Percentiles rank a stretch among this genome's conserved stretches.
phyloP scores from a whole-genome alignment of 2,888 invertebrate species.

The Boloria euphrosyne region DNA sequence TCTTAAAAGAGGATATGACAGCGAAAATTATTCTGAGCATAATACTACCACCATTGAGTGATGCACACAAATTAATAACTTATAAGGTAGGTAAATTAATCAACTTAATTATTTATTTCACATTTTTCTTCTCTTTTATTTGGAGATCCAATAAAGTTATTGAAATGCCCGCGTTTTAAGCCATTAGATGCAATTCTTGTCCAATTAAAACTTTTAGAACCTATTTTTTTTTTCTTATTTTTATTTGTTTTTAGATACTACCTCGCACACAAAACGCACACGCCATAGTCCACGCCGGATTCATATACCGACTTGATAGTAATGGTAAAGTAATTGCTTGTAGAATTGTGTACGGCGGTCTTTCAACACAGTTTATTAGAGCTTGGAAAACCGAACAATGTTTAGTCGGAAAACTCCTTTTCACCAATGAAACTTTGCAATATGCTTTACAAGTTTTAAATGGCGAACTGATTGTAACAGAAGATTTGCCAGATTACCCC shows the following conservation, averaged over 20 bases:
- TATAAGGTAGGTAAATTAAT: slow-evolving; percentile 80
- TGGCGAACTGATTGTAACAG: slow-evolving; percentile 52
- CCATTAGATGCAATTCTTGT: too few species aligned
- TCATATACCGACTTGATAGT: slow-evolving; percentile 70
- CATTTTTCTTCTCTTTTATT: too few species aligned
- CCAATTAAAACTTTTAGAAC: too few species aligned
- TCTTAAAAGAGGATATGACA: slow-evolving; percentile 68
- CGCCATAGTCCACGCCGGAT: slow-evolving; percentile 88
- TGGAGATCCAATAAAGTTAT: too few species aligned
- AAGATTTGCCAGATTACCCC: slow-evolving; percentile 77
- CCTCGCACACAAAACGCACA: slow-evolving; percentile 87
- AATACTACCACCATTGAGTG: slow-evolving; percentile 72
- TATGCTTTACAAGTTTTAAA: slow-evolving; percentile 52
- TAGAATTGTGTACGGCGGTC: slow-evolving; percentile 79
- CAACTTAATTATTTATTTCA: too few species aligned
- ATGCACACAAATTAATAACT: slow-evolving; percentile 75
- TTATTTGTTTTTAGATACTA: slow-evolving; percentile 82
- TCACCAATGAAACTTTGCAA: slow-evolving; percentile 68
- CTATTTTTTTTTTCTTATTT: too few species aligned
- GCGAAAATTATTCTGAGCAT: slow-evolving; percentile 79
- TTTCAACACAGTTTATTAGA: slow-evolving; percentile 60
- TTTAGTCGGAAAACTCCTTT: slow-evolving; percentile 59
- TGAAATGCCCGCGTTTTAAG: too few species aligned
- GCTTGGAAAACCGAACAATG: slow-evolving; percentile 75
- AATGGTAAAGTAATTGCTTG: slow-evolving; percentile 63